Conservation (phyloP, 2,113 vertebrate species). For the Oncorhynchus tshawytscha region DNA sequence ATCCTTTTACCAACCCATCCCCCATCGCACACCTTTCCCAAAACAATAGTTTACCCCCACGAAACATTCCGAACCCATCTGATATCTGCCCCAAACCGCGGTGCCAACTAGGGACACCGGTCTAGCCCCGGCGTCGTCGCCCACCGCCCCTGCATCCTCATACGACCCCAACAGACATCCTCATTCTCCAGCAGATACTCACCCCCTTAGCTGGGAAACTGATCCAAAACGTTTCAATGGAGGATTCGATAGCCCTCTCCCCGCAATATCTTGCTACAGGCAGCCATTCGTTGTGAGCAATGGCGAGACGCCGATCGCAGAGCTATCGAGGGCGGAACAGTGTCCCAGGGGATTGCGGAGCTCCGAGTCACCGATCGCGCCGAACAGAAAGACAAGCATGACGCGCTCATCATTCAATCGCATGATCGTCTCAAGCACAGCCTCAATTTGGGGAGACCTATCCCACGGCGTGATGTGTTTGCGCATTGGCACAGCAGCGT, state of each 20-base stretch:
- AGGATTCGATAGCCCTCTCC: slow-evolving; percentile 52
- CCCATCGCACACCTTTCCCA: slow-evolving; percentile 51
- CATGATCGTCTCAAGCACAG: slow-evolving; percentile 62
- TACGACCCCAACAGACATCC: slow-evolving; percentile 44
- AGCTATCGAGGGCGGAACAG: slow-evolving; percentile 71
- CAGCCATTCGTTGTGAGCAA: slow-evolving; percentile 85
- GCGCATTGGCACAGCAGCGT: slow-evolving; percentile 65
- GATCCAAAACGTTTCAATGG: slow-evolving; percentile 53
- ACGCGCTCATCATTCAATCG: slow-evolving; percentile 66
- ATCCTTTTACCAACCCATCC: slow-evolving; percentile 8
- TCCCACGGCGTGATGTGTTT: slow-evolving; percentile 55
- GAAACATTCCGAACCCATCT: slow-evolving; percentile 29
- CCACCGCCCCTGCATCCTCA: slow-evolving; percentile 38
- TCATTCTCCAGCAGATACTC: slow-evolving; percentile 51
- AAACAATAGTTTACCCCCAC: slow-evolving; percentile 56
- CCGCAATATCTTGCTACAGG: slow-evolving; percentile 66
- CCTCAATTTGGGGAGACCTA: slow-evolving; percentile 64
- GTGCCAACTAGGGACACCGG: slow-evolving; percentile 23
- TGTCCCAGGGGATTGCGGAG: slow-evolving; percentile 67
- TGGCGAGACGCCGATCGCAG: slow-evolving; percentile 75
- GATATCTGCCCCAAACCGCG: slow-evolving; percentile 26
- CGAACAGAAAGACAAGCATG: slow-evolving; percentile 52
- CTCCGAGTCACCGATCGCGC: slow-evolving; percentile 70
- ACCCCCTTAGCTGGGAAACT: slow-evolving; percentile 63
- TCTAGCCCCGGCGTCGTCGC: neutral